Base-by-base conservation (phyloP, 2,888 invertebrate species). In the Aporophyla lueneburgensis region DNA sequence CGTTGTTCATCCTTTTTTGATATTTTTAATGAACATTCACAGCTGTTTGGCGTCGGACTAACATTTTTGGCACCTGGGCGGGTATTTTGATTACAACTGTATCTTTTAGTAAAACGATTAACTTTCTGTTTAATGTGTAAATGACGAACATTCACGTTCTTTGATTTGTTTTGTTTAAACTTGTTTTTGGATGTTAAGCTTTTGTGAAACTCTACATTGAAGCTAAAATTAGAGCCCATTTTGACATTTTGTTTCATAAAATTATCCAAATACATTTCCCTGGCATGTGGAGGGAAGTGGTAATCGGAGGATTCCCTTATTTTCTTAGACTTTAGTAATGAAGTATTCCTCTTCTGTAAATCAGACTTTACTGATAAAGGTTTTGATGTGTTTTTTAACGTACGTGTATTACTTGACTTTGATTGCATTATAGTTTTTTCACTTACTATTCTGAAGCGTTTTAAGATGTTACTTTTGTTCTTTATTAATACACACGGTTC, bases 141-240 rank as follows among this genome's bases (percentile, higher is more conserved):
- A 76, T 27, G 14, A 53, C n/a, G 0, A 46, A 56, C 33, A 7
- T 59, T 83, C 12, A 24, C 59, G 21, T 75, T 70, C 12, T 71
- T 74, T 68, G 66, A 24, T 16, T 16, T 63, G 7, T 53, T 54
- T 56, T 70, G 51, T 12, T 58, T 19, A 33, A 54, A 7, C 33
- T 67, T 62, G 40, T 62, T 72, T 27, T 46, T 67, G 9, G 54
- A 16, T n/a, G 27, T 14, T 19, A 46, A 9, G 7, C 54, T 21
- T 73, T 83, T 84, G 9, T 66, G 80, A 46, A 73, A 71, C 21
- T 72, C 67, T 67, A 84, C 65, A 73, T 71, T 73, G 24, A 80
- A 84, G 62, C 76, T 80, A 16, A 83, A 73, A 58, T 80, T 76
- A 53, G 83, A 84, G 40, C 62, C 62, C 2, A 80, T n/a, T 19